Evolutionary conservation across 1,140 invertebrate genomes (phyloP).

Genomic region (Nebria ingens): DNA sequence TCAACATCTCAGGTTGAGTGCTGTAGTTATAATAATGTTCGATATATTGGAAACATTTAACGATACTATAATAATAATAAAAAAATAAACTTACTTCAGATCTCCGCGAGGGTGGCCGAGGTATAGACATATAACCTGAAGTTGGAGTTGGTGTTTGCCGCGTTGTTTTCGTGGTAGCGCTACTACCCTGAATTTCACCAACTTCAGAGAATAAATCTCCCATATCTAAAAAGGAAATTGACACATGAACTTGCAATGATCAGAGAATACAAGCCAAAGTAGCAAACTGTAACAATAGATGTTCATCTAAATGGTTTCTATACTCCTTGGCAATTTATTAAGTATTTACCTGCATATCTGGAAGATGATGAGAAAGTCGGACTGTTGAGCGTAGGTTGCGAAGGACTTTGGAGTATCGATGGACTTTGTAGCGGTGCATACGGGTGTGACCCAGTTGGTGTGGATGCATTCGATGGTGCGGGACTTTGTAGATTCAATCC

Average conservation of each 20-base stretch:
- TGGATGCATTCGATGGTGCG: conserved; percentile 71
- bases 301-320: no score
- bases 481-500: conserved; percentile 70
- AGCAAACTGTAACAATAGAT: no score
- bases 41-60: not conserved
- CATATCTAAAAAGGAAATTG: conserved; percentile 45
- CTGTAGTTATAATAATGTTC: not conserved
- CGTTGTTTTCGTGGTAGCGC: conserved; percentile 39
- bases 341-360: conserved; percentile 41
- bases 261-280: no score
- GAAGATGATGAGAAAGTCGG: conserved; percentile 44
- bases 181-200: conserved; percentile 65
- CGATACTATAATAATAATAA: not conserved
- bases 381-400: conserved; percentile 34
- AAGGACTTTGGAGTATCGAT: conserved; percentile 43
- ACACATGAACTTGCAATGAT: no score
- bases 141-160: conserved; percentile 55
- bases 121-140: conserved; percentile 63
- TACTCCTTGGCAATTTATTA: no score
- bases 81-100: conserved; percentile 44
- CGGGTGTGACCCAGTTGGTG: conserved; percentile 72
- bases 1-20: no score
- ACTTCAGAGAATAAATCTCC: conserved; percentile 77
- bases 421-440: conserved; percentile 71
- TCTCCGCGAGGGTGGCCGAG: conserved; percentile 70